phyloP scores from a whole-genome alignment of 2,888 invertebrate species.

The Agonopterix heracliana region DNA sequence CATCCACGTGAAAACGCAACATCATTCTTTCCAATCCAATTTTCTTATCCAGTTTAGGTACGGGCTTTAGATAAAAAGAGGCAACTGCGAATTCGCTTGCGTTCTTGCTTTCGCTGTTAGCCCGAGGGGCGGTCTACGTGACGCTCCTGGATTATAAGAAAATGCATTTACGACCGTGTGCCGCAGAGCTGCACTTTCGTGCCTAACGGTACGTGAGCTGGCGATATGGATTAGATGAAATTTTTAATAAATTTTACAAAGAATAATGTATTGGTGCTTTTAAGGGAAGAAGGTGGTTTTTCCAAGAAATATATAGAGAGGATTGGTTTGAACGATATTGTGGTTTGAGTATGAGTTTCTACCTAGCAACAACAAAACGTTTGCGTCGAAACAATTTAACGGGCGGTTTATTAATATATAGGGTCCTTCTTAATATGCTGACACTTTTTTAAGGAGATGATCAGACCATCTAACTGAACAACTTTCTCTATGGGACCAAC shows the following conservation, averaged over 20 bases:
- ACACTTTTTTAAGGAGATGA: too few relatives aligned
- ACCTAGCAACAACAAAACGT: too few relatives aligned
- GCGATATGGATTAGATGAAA: constrained; percentile 45
- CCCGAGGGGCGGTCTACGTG: constrained; percentile 64
- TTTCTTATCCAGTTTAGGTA: constrained; percentile 57
- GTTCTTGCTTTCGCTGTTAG: constrained; percentile 50
- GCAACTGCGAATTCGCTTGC: constrained; percentile 69
- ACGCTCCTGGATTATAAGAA: constrained; percentile 74
- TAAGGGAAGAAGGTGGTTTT: too few relatives aligned
- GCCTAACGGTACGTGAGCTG: constrained; percentile 44
- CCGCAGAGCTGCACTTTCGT: constrained; percentile 54
- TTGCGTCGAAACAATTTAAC: too few relatives aligned
- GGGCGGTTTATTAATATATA: too few relatives aligned
- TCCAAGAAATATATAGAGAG: too few relatives aligned
- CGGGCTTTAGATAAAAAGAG: constrained; percentile 59
- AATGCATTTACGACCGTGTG: constrained; percentile 67
- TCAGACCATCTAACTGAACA: too few relatives aligned
- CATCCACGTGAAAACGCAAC: constrained; percentile 17
- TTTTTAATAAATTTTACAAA: constrained; percentile 20
- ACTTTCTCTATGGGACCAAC: too few relatives aligned
- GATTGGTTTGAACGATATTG: too few relatives aligned
- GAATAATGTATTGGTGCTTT: too few relatives aligned
- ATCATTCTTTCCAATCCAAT: constrained; percentile 50
- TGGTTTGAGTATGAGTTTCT: too few relatives aligned
- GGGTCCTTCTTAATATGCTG: too few relatives aligned